Evolutionary conservation across 2,888 invertebrate genomes (phyloP), one percentile per base, ranked within the genome.

Genomic region (Acronicta alni): DNA sequence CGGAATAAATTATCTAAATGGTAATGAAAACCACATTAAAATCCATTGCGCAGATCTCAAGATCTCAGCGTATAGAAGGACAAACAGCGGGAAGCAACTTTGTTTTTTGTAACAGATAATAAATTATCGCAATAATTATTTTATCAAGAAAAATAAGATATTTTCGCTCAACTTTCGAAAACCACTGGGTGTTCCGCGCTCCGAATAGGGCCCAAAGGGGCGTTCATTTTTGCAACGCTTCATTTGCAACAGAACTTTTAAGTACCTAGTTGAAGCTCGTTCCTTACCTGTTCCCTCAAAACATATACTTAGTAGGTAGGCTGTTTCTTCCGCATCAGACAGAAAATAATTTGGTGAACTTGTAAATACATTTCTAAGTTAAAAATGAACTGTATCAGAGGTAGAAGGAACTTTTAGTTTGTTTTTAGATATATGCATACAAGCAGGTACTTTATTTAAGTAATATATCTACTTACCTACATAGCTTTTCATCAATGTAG

Each of bases 191-290:
- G 71, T 60, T 62, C 71, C 66, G 74, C 73, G 67, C 63, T 71
- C 68, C 67, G 72, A 74, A 68, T 78, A 79, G 79, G 73, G 61
- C 79, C 80, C 79, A 70, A 67, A 77, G 81, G 81, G 74, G 79
- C 86, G 84, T 84, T 87, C 86, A 88, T 88, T 89, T 89, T 87
- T 87, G 87, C 88, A 85, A 89, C 88, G 89, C 87, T 89, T 90
- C 89, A 90, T 90, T 90, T 90, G 86, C 87, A 86, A 86, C 85
- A 79, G 75, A 90, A 90, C 83, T 90, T 89, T 87, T 86, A 88
- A 90, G 86, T 89, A n/a, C n/a, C n/a, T n/a, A 89, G 89, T 86
- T 87, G 79, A 81, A 84, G 83, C 80, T 83, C 81, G 82, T 76
- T 84, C 80, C 74, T 77, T 74, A 81, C 80, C 77, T 82, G 83